A percentile compares a stretch with the other conserved stretches of the same genome.
Evolutionary conservation across 2,797 vertebrate species (phyloP).

Genomic region (Oreochromis mossambicus): DNA sequence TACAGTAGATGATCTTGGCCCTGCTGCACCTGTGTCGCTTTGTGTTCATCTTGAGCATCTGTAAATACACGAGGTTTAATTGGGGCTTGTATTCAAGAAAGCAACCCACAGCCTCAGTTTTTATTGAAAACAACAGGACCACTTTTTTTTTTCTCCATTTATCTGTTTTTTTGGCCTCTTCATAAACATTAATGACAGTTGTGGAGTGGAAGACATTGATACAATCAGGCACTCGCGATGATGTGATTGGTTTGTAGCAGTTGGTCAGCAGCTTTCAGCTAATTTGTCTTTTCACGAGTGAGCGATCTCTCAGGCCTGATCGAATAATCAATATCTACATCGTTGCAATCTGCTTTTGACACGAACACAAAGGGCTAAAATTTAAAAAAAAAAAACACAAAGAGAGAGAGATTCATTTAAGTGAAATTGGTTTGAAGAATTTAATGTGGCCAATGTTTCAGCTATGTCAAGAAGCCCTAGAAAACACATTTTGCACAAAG

Average conservation of each 20-base stretch:
- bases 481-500: slow-evolving; percentile 8
- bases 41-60: slow-evolving; percentile 61
- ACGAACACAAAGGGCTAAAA: slow-evolving; percentile 30
- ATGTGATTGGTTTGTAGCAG: slow-evolving; percentile 70
- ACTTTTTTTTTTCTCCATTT: neutral
- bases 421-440: slow-evolving; percentile 14
- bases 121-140: slow-evolving; percentile 20
- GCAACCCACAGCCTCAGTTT: neutral
- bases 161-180: slow-evolving; percentile 29
- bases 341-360: slow-evolving; percentile 68
- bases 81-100: slow-evolving; percentile 28
- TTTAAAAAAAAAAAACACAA: neutral
- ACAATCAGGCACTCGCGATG: slow-evolving; percentile 55
- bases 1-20: slow-evolving; percentile 75
- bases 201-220: slow-evolving; percentile 41
- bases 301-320: slow-evolving; percentile 67
- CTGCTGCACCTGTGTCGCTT: slow-evolving; percentile 78
- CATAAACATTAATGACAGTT: slow-evolving; percentile 56
- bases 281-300: slow-evolving; percentile 76
- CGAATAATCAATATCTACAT: slow-evolving; percentile 73
- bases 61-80: slow-evolving; percentile 56
- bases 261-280: slow-evolving; percentile 76
- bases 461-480: neutral
- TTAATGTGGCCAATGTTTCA: neutral
- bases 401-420: slow-evolving; percentile 19